Evolutionary conservation across 1,140 invertebrate species (phyloP).

Genomic region (Pseudomyrmex flavicornis): DNA sequence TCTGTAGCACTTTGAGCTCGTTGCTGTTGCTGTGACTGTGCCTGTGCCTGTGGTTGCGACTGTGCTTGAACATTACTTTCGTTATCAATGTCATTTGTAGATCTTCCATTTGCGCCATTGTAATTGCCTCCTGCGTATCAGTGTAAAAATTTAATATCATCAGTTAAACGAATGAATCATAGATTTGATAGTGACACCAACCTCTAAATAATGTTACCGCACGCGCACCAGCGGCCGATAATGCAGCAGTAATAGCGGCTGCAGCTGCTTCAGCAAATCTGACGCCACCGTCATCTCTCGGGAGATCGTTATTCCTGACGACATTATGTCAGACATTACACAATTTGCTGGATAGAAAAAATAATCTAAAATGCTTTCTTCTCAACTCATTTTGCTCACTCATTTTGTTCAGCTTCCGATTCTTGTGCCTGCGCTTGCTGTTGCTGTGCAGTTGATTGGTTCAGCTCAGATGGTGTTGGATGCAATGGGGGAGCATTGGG

Average conservation of each 20-base stretch:
- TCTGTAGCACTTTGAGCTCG: neutral
- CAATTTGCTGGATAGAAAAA: neutral
- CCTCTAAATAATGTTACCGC: slow-evolving; percentile 76
- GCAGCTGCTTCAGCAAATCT: slow-evolving; percentile 81
- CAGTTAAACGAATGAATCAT: neutral
- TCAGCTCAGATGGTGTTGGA: slow-evolving; percentile 66
- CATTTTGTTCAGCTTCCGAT: slow-evolving; percentile 69
- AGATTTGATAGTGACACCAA: slow-evolving; percentile 14
- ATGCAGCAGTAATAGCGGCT: slow-evolving; percentile 83
- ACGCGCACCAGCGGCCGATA: slow-evolving; percentile 82
- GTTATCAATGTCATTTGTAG: slow-evolving; percentile 36
- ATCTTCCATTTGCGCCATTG: slow-evolving; percentile 56
- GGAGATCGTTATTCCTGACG: slow-evolving; percentile 54
- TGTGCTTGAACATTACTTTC: slow-evolving; percentile 58
- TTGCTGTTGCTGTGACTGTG: slow-evolving; percentile 47
- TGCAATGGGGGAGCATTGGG: slow-evolving; percentile 69
- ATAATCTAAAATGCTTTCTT: neutral
- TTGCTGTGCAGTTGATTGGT: slow-evolving; percentile 53
- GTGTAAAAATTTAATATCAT: neutral
- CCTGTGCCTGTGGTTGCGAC: slow-evolving; percentile 46
- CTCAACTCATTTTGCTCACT: slow-evolving; percentile 56
- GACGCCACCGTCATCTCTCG: slow-evolving; percentile 48
- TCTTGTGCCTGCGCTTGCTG: slow-evolving; percentile 70
- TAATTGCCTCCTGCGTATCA: slow-evolving; percentile 62
- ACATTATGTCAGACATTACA: neutral